Conservation (phyloP, 1,140 invertebrate species). For the Eueides isabella region DNA sequence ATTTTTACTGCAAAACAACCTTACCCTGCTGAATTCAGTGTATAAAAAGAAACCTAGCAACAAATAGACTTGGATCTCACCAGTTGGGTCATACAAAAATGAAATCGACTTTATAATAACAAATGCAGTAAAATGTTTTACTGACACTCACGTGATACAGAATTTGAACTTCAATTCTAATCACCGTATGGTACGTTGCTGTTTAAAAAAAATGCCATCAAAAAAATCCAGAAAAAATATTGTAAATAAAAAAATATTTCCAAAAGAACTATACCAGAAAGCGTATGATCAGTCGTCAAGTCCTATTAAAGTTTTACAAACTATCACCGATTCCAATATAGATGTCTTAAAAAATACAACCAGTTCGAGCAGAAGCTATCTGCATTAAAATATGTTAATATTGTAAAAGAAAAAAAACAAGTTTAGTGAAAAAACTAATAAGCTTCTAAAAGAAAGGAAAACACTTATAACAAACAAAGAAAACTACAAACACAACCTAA, state of each 20-base stretch:
- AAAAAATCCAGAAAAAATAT: slow-evolving; percentile 16
- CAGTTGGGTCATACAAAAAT: background rate
- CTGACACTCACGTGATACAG: background rate
- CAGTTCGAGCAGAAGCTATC: no score
- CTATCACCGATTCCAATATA: no score
- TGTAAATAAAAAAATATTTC: background rate
- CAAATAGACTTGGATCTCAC: slow-evolving; percentile 19
- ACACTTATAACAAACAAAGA: slow-evolving; percentile 3
- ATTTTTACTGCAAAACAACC: background rate
- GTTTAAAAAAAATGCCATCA: background rate
- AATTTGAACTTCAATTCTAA: slow-evolving; percentile 17
- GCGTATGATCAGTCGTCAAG: background rate
- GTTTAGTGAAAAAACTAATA: background rate
- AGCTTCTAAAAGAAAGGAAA: slow-evolving; percentile 17
- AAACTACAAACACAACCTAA: no score
- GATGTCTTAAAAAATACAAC: no score
- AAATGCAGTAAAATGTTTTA: slow-evolving; percentile 2
- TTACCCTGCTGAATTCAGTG: background rate
- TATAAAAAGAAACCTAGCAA: background rate
- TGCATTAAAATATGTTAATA: no score
- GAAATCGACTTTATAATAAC: slow-evolving; percentile 9
- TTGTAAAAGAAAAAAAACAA: no score
- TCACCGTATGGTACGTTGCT: slow-evolving; percentile 9
- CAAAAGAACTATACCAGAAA: background rate
- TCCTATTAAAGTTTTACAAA: no score